Evolutionary conservation across 1,140 invertebrate genomes (phyloP).

Genomic region (Andrena cerasifolii): DNA sequence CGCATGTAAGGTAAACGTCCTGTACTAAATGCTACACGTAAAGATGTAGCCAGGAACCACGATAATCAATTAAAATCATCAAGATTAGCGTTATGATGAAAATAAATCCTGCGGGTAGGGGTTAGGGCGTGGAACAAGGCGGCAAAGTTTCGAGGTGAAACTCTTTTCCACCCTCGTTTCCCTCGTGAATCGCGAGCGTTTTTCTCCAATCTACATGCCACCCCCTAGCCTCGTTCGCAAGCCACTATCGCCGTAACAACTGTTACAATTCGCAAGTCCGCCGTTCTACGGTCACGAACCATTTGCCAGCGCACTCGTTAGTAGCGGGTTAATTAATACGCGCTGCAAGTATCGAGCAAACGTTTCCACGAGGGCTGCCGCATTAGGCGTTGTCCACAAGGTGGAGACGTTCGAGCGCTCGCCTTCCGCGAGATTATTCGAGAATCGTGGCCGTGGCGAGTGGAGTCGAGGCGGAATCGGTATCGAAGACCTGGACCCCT

Average conservation of each 20-base stretch:
- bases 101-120: conserved; percentile 35
- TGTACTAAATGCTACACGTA: too few species aligned
- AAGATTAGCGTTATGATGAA: conserved; percentile 31
- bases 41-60: neutral
- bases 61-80: conserved; percentile 5
- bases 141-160: conserved; percentile 52
- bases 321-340: conserved; percentile 69
- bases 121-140: neutral
- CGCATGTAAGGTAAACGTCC: too few species aligned
- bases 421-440: conserved; percentile 13
- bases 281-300: conserved; percentile 63
- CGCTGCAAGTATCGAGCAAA: conserved; percentile 62
- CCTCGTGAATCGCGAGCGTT: conserved; percentile 41
- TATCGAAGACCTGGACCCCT: conserved; percentile 38
- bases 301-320: conserved; percentile 70
- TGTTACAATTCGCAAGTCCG: conserved; percentile 71
- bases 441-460: conserved; percentile 7
- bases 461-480: conserved; percentile 39
- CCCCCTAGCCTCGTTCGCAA: conserved; percentile 42
- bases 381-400: conserved; percentile 11
- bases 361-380: conserved; percentile 35
- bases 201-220: conserved; percentile 58
- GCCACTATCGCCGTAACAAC: conserved; percentile 71
- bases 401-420: neutral
- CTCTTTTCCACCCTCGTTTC: conserved; percentile 32